Base-by-base conservation (phyloP, 1,140 invertebrate species). In the Philopotamus ludificatus region DNA sequence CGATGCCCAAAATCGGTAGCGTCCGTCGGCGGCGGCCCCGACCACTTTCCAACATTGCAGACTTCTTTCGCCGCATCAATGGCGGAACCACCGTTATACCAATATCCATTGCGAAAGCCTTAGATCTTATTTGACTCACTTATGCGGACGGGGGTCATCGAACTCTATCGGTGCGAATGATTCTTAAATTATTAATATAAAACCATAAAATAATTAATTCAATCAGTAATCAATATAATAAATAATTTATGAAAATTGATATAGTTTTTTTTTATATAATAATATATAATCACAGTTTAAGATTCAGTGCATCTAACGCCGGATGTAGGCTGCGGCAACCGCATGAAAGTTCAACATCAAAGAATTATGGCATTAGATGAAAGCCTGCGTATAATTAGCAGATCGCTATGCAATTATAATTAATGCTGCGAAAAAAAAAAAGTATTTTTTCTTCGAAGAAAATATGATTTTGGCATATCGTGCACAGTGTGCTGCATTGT, bases 71-170 rank as follows among this genome's bases (percentile, higher is more conserved):
- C n/a, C n/a, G 28, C 4, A 34, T 34, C 28, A 7, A 7, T 34
- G 12, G 12, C 28, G 28, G 4, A 34, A 7, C 28, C 34, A 57
- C 53, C 53, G 53, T 57, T 57, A 57, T 57, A 2, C 53, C 34
- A 57, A 57, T 41, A 41, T 41, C 25, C 4, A 25, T 34, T 34
- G 53, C 41, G 41, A 44, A 60, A 60, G 57, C 42, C 57, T 60
- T 60, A 44, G 41, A 44, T 60, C 44, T 60, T 39, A 23, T 60
- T 60, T 60, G 57, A 60, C 57, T 60, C 42, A 60, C 57, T 60
- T 60, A 60, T 60, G 26, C 28, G 57, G 10, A n/a, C n/a, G 21
- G 42, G 10, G 57, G 57, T 60, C 57, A 25, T 23, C 42, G 57
- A 60, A 60, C 57, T 60, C n/a, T 57, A 16, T 15, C 9, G 22